phyloP scores from a whole-genome alignment of 2,113 vertebrate genomes.

The Chlorodrepanis virens region DNA sequence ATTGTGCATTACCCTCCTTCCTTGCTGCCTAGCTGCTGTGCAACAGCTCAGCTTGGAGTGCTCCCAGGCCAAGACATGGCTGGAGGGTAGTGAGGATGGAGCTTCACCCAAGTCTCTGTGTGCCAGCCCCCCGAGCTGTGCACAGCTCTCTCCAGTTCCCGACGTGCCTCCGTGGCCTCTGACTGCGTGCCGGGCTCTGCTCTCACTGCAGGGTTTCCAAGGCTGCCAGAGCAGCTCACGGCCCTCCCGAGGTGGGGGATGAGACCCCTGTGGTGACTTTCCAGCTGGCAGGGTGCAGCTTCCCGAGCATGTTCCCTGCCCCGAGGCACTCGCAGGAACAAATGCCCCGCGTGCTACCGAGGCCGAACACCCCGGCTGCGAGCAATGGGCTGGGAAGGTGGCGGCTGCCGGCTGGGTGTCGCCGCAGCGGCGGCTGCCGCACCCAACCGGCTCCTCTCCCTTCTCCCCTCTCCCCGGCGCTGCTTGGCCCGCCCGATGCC shows the following conservation, averaged over 20 bases:
- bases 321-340: neutral
- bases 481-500: neutral
- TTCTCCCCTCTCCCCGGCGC: accelerated
- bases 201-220: neutral
- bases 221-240: neutral
- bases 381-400: accelerated
- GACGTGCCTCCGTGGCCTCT: too few relatives aligned
- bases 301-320: neutral
- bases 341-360: accelerated
- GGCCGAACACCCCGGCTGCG: accelerated
- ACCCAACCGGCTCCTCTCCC: accelerated
- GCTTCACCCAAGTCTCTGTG: neutral
- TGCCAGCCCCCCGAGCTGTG: neutral
- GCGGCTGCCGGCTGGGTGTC: accelerated
- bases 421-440: accelerated
- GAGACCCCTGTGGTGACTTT: accelerated
- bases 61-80: neutral
- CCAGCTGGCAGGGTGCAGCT: neutral
- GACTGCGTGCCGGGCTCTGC: neutral
- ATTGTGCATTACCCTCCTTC: neutral
- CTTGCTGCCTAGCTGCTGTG: accelerated
- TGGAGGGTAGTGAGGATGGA: neutral
- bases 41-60: neutral
- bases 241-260: accelerated
- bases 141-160: neutral